A percentile compares a stretch with the other conserved stretches of the same genome.
These are phyloP conservation scores for Ptiloglossa arizonensis DNA, from an alignment of 1,140 invertebrate genomes.

Conservation along the genomic window DNA sequence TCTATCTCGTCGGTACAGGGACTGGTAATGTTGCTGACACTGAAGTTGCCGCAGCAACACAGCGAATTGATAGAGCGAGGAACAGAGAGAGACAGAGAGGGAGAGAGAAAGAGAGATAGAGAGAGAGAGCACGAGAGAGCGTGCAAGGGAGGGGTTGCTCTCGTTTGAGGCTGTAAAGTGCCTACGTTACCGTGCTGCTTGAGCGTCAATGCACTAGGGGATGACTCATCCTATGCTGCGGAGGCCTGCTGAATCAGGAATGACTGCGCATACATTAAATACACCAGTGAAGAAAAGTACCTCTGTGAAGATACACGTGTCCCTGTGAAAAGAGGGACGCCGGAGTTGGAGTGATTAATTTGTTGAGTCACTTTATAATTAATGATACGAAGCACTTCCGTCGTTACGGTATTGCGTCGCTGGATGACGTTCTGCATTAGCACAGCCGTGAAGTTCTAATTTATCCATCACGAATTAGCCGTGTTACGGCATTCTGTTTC, in stretches of 20 bases:
- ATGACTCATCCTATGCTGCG: slow-evolving; percentile 21
- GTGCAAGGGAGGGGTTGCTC: slow-evolving; percentile 10
- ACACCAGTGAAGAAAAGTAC: slow-evolving; percentile 21
- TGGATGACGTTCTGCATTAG: not conserved
- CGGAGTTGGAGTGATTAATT: not conserved
- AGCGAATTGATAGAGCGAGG: slow-evolving; percentile 28
- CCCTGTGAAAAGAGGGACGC: not conserved
- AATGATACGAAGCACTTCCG: slow-evolving; percentile 7
- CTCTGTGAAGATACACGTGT: slow-evolving; percentile 3
- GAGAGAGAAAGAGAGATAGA: too few species aligned
- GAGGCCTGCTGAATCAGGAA: slow-evolving; percentile 38
- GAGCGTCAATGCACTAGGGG: slow-evolving; percentile 32
- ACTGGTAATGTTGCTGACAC: slow-evolving; percentile 39
- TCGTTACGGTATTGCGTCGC: not conserved
- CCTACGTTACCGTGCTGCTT: slow-evolving; percentile 29
- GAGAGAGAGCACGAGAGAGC: not conserved
- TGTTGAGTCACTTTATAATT: not conserved
- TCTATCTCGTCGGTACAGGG: slow-evolving; percentile 30
- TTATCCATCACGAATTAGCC: not conserved
- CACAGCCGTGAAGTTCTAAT: not conserved
- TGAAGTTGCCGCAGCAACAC: slow-evolving; percentile 37
- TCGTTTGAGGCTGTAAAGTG: slow-evolving; percentile 43
- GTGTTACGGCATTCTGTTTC: too few species aligned
- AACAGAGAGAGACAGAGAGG: not conserved
- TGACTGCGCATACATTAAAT: slow-evolving; percentile 44